Evolutionary conservation across 2,797 vertebrate species (phyloP).

Genomic region (Hybognathus amarus): DNA sequence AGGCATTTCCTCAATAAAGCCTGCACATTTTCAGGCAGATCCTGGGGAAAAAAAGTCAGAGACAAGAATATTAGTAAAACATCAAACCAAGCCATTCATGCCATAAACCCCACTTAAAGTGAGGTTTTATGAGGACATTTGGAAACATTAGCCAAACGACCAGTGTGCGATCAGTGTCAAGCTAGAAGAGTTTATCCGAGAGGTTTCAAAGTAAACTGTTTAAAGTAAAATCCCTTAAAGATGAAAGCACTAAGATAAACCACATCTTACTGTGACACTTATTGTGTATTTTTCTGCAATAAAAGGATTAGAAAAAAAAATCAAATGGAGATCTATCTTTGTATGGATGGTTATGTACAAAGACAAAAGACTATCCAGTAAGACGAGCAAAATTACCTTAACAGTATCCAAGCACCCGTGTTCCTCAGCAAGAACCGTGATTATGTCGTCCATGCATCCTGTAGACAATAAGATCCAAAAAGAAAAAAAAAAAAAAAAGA

Average conservation of each 20-base stretch:
- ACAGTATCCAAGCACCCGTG: conserved; percentile 91
- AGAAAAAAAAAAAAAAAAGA: too few relatives aligned
- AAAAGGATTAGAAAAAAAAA: background rate
- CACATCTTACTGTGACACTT: background rate
- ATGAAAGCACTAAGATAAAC: conserved; percentile 4
- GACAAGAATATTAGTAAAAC: conserved; percentile 37
- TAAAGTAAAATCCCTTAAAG: conserved; percentile 20
- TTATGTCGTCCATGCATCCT: conserved; percentile 94
- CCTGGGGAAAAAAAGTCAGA: conserved; percentile 72
- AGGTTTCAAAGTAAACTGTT: conserved; percentile 27
- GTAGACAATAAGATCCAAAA: conserved; percentile 14
- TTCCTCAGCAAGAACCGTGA: conserved; percentile 93
- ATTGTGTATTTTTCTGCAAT: conserved; percentile 5
- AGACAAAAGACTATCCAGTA: conserved; percentile 4
- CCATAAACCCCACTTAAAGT: background rate
- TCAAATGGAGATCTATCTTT: background rate
- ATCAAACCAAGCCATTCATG: background rate
- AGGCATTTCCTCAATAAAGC: conserved; percentile 91
- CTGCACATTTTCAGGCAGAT: conserved; percentile 83
- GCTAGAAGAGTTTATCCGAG: conserved; percentile 21
- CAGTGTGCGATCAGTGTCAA: background rate
- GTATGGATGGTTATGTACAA: background rate
- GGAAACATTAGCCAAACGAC: background rate
- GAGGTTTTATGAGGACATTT: conserved; percentile 39
- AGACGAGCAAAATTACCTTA: conserved; percentile 79